These are phyloP conservation scores for Cheilosia scutellata DNA, from an alignment of 2,888 invertebrate genomes.

Conservation along the genomic window DNA sequence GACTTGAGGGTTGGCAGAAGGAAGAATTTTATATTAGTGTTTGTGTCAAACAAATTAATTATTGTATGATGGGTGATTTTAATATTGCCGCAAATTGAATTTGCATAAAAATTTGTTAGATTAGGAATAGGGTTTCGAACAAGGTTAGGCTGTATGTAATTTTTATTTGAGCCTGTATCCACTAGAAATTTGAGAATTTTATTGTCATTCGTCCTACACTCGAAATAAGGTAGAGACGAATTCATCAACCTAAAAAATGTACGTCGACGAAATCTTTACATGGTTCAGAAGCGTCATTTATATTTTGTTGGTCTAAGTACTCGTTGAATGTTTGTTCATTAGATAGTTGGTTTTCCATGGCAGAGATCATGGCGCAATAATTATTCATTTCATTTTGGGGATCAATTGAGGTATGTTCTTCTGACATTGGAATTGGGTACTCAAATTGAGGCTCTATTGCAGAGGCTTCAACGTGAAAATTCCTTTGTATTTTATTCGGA, in stretches of 20 bases:
- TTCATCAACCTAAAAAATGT: neutral
- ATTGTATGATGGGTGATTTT: constrained; percentile 49
- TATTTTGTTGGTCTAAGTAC: no score
- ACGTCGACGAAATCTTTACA: neutral
- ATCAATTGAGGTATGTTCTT: no score
- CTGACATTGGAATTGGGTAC: no score
- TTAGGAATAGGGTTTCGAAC: constrained; percentile 1
- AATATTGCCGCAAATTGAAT: constrained; percentile 1
- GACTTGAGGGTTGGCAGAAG: constrained; percentile 39
- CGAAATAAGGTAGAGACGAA: neutral
- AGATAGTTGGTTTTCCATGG: no score
- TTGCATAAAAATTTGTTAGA: constrained; percentile 1
- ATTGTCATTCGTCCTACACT: neutral
- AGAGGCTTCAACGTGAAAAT: constrained; percentile 46
- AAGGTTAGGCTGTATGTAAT: neutral
- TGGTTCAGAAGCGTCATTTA: no score
- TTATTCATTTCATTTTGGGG: no score
- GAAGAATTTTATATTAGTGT: constrained; percentile 24
- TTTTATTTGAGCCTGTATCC: neutral
- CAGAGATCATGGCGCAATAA: no score
- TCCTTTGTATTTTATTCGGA: constrained; percentile 42
- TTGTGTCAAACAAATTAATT: constrained; percentile 36
- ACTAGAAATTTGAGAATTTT: neutral
- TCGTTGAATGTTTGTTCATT: no score
- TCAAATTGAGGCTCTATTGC: constrained; percentile 22